These are phyloP conservation scores for Matsumurasca onukii DNA, from an alignment of 1,140 invertebrate genomes.

Conservation along the genomic window DNA sequence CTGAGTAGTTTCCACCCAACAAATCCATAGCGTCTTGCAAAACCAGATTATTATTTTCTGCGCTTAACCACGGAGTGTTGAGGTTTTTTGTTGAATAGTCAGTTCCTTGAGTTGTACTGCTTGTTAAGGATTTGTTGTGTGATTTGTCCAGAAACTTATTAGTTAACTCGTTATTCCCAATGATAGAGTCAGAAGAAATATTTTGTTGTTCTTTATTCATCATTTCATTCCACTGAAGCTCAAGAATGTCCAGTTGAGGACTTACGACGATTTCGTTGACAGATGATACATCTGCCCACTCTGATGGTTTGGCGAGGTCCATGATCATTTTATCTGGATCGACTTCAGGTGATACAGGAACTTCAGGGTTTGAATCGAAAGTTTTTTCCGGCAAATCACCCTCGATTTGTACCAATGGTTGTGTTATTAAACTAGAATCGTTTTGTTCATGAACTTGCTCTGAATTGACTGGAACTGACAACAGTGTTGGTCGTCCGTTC, in stretches of 20 bases:
- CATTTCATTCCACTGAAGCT: constrained; percentile 32
- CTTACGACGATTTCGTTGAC: constrained; percentile 32
- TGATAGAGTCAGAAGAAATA: not conserved
- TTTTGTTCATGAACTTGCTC: too few species aligned
- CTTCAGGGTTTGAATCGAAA: too few species aligned
- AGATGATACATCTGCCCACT: constrained; percentile 17
- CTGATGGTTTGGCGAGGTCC: constrained; percentile 24
- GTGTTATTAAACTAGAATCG: too few species aligned
- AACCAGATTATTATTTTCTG: constrained; percentile 12
- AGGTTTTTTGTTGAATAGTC: too few species aligned
- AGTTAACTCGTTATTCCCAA: too few species aligned
- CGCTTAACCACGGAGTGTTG: not conserved
- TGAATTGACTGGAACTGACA: not conserved
- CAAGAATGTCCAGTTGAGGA: constrained; percentile 36
- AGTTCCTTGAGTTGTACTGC: too few species aligned
- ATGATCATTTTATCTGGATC: constrained; percentile 30
- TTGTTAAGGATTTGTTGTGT: too few species aligned
- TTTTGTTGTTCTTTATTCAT: not conserved
- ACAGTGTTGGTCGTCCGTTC: too few species aligned
- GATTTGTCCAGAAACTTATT: too few species aligned
- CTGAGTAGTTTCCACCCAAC: not conserved
- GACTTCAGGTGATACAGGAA: constrained; percentile 13
- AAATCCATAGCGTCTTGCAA: constrained; percentile 3
- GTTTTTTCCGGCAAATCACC: too few species aligned
- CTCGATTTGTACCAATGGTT: too few species aligned